Evolutionary conservation across 53 echinoderm and acorn worm genomes (phyloP).

Genomic region (Hippasteria phrygiana): DNA sequence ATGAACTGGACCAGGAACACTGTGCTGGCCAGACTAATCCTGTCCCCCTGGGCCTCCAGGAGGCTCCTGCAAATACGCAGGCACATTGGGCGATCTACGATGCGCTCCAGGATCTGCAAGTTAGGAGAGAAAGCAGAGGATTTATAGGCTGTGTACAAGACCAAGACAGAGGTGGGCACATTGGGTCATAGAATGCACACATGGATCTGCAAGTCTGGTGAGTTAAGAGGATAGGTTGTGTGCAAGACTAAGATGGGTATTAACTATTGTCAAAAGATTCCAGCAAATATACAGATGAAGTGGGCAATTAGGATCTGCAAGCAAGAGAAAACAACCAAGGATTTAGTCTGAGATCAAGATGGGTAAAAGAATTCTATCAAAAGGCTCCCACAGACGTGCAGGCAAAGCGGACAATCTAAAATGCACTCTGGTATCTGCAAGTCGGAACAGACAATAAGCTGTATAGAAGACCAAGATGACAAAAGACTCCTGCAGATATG

Average conservation of each 20-base stretch:
- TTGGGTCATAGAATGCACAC: no score
- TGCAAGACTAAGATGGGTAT: no score
- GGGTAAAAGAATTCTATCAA: background rate
- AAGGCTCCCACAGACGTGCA: conserved; percentile 70
- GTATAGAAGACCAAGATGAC: background rate
- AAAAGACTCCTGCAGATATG: background rate
- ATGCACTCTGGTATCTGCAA: conserved; percentile 70
- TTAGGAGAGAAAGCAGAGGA: background rate
- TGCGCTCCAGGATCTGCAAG: conserved; percentile 73
- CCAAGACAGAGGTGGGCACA: no score
- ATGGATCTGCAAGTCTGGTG: no score
- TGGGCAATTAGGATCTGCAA: no score
- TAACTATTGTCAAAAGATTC: no score
- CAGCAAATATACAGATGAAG: no score
- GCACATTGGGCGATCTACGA: conserved; percentile 60
- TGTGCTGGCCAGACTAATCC: conserved; percentile 75
- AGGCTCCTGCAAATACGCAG: conserved; percentile 66
- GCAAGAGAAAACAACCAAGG: no score
- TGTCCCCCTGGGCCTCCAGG: conserved; percentile 50
- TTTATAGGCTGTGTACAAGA: no score
- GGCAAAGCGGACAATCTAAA: conserved; percentile 55
- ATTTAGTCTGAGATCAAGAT: background rate
- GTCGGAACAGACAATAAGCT: background rate
- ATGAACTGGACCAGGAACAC: conserved; percentile 90
- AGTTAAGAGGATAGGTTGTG: no score